phyloP scores from a whole-genome alignment of 1,140 invertebrate genomes.

The Cydia splendana region DNA sequence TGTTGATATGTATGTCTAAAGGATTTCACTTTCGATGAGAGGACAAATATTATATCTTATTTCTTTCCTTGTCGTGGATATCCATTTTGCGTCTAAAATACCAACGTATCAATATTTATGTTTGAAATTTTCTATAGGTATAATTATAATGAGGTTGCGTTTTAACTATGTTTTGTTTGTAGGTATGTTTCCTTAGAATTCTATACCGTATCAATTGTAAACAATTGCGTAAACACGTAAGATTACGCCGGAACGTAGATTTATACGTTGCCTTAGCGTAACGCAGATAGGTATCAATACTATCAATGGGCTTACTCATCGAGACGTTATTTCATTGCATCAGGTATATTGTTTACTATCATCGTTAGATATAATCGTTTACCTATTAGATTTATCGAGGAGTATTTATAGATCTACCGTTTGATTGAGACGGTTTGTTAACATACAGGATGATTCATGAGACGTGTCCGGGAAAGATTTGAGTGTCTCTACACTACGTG shows the following conservation, averaged over 20 bases:
- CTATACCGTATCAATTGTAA: neutral
- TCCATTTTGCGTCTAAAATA: too few species aligned
- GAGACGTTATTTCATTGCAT: neutral
- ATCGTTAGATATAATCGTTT: neutral
- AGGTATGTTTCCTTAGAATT: too few species aligned
- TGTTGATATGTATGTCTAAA: neutral
- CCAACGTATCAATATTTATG: too few species aligned
- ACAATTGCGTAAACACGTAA: neutral
- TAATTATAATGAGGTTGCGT: neutral
- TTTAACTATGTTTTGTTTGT: neutral
- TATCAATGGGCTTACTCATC: slow-evolving; percentile 9
- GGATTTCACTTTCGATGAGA: neutral
- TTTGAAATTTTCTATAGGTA: too few species aligned
- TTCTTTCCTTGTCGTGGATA: neutral
- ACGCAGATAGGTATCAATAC: neutral
- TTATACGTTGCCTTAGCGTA: neutral
- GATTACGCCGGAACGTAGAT: neutral
- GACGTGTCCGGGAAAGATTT: too few species aligned
- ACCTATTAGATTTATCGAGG: neutral
- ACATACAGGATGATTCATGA: too few species aligned
- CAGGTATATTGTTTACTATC: neutral
- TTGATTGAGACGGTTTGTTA: too few species aligned
- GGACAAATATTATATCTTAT: neutral
- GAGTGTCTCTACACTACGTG: too few species aligned
- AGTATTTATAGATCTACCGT: neutral